A percentile compares a stretch with the other conserved stretches of the same genome.
Conservation (phyloP, 2,888 invertebrate genomes). For the Busseola fusca region DNA sequence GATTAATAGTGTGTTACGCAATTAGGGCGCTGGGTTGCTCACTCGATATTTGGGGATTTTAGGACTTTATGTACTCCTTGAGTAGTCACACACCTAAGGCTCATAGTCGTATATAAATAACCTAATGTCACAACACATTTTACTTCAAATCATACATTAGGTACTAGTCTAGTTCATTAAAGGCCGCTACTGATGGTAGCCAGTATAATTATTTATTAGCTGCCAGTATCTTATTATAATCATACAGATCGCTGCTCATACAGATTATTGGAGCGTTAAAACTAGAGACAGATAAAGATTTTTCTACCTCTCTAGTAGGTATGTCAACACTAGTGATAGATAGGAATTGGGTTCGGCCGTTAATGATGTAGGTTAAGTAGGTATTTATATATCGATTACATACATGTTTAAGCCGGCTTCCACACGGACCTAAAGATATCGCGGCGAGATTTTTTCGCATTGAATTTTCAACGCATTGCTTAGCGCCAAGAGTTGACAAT, state of each 20-base stretch:
- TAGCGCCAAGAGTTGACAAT: not conserved
- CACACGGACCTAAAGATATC: not conserved
- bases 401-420: not conserved
- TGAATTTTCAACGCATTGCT: not conserved
- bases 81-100: not conserved
- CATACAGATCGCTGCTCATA: too few species aligned
- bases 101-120: not conserved
- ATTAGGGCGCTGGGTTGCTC: too few species aligned
- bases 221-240: too few species aligned
- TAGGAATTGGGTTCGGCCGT: too few species aligned
- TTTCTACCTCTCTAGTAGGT: too few species aligned
- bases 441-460: too few species aligned
- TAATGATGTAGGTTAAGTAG: not conserved
- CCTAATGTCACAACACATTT: not conserved
- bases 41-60: not conserved
- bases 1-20: too few species aligned
- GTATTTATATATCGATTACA: not conserved
- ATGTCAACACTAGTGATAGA: too few species aligned
- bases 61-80: not conserved
- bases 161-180: not conserved
- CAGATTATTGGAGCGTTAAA: too few species aligned
- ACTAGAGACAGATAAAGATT: too few species aligned
- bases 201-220: too few species aligned
- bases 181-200: too few species aligned
- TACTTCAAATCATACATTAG: slow-evolving; percentile 3